Percentiles rank a stretch among this genome's conserved stretches.
Evolutionary conservation across 1,140 invertebrate genomes (phyloP).

Genomic region (Telenomus remus): DNA sequence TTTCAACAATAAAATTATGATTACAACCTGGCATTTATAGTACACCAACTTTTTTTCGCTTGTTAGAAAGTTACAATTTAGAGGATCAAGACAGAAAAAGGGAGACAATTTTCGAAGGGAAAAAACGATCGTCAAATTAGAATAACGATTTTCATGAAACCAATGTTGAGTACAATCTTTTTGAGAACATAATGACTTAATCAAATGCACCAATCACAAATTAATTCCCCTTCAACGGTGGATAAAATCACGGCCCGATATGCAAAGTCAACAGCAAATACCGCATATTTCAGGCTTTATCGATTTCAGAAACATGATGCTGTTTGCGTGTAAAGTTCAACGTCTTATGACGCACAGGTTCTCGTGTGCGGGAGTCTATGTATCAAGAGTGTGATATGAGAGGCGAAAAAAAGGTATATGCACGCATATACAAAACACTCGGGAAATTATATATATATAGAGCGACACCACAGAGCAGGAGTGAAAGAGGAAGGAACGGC

Average conservation of each 20-base stretch:
- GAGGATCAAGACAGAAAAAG: too few relatives aligned
- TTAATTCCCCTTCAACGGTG: conserved; percentile 23
- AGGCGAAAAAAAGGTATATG: not conserved
- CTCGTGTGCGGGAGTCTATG: conserved; percentile 10
- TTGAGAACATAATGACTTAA: conserved; percentile 11
- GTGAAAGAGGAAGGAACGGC: conserved; percentile 32
- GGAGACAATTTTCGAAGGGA: too few relatives aligned
- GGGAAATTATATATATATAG: conserved; percentile 11
- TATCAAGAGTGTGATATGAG: conserved; percentile 4
- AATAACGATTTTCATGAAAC: too few relatives aligned
- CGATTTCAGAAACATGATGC: conserved; percentile 59
- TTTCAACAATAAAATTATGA: not conserved
- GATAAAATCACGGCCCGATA: conserved; percentile 41
- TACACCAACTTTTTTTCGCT: too few relatives aligned
- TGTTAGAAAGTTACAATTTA: too few relatives aligned
- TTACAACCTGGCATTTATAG: too few relatives aligned
- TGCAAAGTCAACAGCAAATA: conserved; percentile 52
- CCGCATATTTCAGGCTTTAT: conserved; percentile 51
- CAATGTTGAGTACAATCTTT: too few relatives aligned
- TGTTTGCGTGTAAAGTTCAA: conserved; percentile 58
- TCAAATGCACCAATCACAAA: conserved; percentile 23
- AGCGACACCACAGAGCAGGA: conserved; percentile 36
- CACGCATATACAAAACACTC: conserved; percentile 25
- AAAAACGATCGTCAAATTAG: too few relatives aligned
- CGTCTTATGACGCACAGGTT: conserved; percentile 56